Base-by-base conservation (phyloP, 1,140 invertebrate genomes). In the Antheraea pernyi region DNA sequence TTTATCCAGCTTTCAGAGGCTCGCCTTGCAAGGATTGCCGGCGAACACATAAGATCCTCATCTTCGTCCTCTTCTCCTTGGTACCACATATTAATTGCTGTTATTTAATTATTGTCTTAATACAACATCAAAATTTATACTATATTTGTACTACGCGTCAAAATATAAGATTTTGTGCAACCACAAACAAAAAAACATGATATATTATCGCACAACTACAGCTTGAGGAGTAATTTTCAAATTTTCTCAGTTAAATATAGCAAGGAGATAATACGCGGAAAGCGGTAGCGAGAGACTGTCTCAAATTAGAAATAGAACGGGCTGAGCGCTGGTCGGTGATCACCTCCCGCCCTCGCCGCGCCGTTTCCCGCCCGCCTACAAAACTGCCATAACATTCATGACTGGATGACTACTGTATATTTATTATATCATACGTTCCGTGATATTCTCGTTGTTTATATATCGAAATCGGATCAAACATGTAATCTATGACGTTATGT, bases 1-100 rank as follows among this genome's bases (percentile, higher is more conserved):
- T 96, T 95, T 68, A 97, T 97, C 97, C 97, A 97, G 81, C 96
- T 97, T 80, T 97, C 96, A 16, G 96, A 97, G 30, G 97, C 97
- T 65, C 97, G 93, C 59, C 97, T 93, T 59, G 97, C 96, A 93
- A 97, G 94, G 59, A 97, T 93, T 53, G 97, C 97, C 59, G 97
- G 97, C 75, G 96, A 97, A 92, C 95, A 97, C 93, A 97, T 94
- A 75, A 97, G 93, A 77, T 97, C 96, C 86, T 96, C 96, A 77
- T 97, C 97, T 85, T 97, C 97, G 39, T 95, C 93, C 70, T 95
- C 95, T 65, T 94, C 93, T 30, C 88, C 87, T 78, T 95, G 94
- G 88, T 95, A 95, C 96, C 96, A 97, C 91, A 96, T 95, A 74
- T 81, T 86, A 65, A 64, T 67, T 66, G 66, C 60, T 46, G 19